Evolutionary conservation across 2,888 invertebrate genomes (phyloP), one percentile per base, ranked within the genome.

Genomic region (Ophraella communa): DNA sequence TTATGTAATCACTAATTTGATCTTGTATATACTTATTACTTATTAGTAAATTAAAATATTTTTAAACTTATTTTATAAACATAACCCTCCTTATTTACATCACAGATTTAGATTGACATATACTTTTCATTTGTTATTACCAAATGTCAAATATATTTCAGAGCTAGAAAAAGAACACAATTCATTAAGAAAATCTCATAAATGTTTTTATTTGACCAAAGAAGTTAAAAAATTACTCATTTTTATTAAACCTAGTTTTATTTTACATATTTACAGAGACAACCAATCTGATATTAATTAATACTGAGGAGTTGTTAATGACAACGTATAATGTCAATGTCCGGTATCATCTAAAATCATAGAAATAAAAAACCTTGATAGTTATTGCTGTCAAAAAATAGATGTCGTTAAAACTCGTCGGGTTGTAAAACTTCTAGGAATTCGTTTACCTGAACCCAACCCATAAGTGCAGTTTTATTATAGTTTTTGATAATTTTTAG

Each of bases 361-460:
- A n/a, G n/a, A n/a, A n/a, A n/a, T 27, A 24, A 24, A 24, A 4
- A 8, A 4, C 8, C 24, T 1, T 24, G 33, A 33, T 39, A 44
- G 42, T 63, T 66, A 17, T 33, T 54, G 45, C 30, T 54, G 60
- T 57, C 18, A 27, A 20, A 1, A n/a, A 39, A 30, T 45, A 69
- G 71, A 68, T 68, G 72, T 67, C 70, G 62, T 63, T 64, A 24
- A 24, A 18, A 61, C 62, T 63, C 62, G 67, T 62, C 65, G 61
- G 49, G 49, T 10, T 62, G 56, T 66, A 67, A 69, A 62, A 69
- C 66, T 72, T 69, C 53, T 54, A 60, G 62, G 65, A 65, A 65
- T 65, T 65, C 71, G 71, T 69, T 70, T 73, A 73, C 69, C 69
- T 71, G 73, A 76, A 76, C 76, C 76, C 76, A 76, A 76, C 76